phyloP scores from a whole-genome alignment of 1,140 invertebrate species.

The Bombyx mori region DNA sequence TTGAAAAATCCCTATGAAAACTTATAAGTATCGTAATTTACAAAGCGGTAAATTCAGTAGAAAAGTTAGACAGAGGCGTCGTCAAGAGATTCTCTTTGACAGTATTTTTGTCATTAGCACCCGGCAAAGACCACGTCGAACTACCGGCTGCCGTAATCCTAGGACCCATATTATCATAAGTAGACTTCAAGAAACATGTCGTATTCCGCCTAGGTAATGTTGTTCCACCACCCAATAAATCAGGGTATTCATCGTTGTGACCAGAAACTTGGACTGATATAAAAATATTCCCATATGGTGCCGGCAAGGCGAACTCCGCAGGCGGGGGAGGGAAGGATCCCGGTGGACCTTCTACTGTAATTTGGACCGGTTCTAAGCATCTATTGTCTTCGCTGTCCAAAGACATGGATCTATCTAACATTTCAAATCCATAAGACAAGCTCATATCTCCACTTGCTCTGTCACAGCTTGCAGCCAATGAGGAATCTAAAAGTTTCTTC shows the following conservation, averaged over 20 bases:
- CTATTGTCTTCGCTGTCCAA: slow-evolving; percentile 51
- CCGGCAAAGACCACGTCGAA: slow-evolving; percentile 85
- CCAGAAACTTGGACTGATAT: slow-evolving; percentile 62
- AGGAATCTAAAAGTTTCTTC: slow-evolving; percentile 83
- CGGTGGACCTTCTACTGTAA: slow-evolving; percentile 81
- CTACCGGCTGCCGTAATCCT: slow-evolving; percentile 87
- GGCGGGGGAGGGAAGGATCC: slow-evolving; percentile 61
- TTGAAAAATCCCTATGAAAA: no score
- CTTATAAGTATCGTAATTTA: slow-evolving; percentile 14
- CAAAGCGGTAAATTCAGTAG: slow-evolving; percentile 62
- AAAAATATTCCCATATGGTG: slow-evolving; percentile 63
- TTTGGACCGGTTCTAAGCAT: slow-evolving; percentile 72
- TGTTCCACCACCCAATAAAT: slow-evolving; percentile 55
- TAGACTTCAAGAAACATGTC: slow-evolving; percentile 66
- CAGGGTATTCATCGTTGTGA: slow-evolving; percentile 69
- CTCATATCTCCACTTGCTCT: slow-evolving; percentile 69
- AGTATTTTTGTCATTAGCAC: slow-evolving; percentile 59
- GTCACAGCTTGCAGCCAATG: slow-evolving; percentile 81
- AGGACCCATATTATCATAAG: slow-evolving; percentile 91
- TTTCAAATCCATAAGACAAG: slow-evolving; percentile 74
- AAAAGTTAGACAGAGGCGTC: slow-evolving; percentile 49
- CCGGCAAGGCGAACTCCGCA: slow-evolving; percentile 58
- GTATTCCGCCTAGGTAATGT: slow-evolving; percentile 47
- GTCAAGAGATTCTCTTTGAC: slow-evolving; percentile 29
- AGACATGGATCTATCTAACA: slow-evolving; percentile 65